Conservation (phyloP, 1,140 invertebrate genomes). For the Pseudomyrmex sp. region DNA sequence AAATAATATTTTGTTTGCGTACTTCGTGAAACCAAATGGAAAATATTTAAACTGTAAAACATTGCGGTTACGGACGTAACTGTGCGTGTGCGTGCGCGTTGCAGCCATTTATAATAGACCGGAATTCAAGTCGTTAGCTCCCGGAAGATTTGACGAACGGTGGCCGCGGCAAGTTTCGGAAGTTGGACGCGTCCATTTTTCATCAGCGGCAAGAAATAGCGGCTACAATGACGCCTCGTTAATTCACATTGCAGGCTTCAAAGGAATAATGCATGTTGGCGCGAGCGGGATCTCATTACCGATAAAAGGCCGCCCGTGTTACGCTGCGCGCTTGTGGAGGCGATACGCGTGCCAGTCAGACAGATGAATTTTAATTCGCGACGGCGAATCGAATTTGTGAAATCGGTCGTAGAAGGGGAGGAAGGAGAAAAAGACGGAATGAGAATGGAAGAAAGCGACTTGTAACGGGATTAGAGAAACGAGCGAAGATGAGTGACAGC, state of each 20-base stretch:
- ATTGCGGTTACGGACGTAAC: background rate
- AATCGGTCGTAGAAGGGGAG: conserved; percentile 11
- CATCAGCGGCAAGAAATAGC: conserved; percentile 62
- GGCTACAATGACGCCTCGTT: conserved; percentile 68
- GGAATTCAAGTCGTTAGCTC: conserved; percentile 71
- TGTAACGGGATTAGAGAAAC: conserved; percentile 59
- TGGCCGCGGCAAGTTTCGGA: conserved; percentile 16
- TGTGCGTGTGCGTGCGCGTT: conserved; percentile 10
- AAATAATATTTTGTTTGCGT: background rate
- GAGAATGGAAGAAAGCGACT: conserved; percentile 31
- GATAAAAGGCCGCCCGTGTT: conserved; percentile 63
- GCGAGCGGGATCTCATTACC: conserved; percentile 65
- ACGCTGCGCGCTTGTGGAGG: conserved; percentile 42
- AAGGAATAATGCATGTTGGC: conserved; percentile 65
- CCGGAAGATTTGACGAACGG: conserved; percentile 67
- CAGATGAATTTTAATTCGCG: conserved; percentile 57
- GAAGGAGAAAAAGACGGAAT: background rate
- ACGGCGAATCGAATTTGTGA: conserved; percentile 59
- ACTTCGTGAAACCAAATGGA: background rate
- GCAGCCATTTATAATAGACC: conserved; percentile 55
- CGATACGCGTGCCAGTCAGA: conserved; percentile 59
- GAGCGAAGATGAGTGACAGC: conserved; percentile 49
- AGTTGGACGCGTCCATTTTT: conserved; percentile 67
- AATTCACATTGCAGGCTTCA: conserved; percentile 63
- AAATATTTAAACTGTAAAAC: too few species aligned